Evolutionary conservation across 2,113 vertebrate genomes (phyloP).

Genomic region (Anoplopoma fimbria): DNA sequence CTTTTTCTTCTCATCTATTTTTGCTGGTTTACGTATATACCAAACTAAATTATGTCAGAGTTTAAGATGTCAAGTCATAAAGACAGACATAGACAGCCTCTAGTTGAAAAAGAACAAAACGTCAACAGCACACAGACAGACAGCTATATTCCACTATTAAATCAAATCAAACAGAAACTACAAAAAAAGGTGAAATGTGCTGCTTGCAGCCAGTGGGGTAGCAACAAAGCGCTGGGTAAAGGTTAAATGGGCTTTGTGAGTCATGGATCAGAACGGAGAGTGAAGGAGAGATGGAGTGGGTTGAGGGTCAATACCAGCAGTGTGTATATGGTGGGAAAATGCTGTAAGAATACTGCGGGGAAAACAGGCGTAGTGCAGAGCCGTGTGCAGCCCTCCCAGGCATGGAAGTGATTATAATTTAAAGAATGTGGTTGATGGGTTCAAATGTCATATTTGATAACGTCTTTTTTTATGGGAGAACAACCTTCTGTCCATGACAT

Average conservation of each 20-base stretch:
- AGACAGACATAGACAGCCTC: background rate
- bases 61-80: background rate
- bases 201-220: slow-evolving; percentile 38
- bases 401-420: slow-evolving; percentile 28
- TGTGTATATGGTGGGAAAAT: slow-evolving; percentile 64
- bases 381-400: background rate
- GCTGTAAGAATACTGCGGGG: slow-evolving; percentile 28
- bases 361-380: slow-evolving; percentile 13
- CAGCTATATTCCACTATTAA: background rate
- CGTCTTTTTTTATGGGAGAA: background rate
- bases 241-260: slow-evolving; percentile 78
- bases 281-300: slow-evolving; percentile 65
- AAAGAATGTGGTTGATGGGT: slow-evolving; percentile 6
- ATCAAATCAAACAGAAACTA: background rate
- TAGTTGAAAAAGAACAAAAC: background rate
- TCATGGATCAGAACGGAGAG: slow-evolving; percentile 64
- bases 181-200: background rate
- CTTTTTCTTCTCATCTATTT: background rate
- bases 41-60: background rate
- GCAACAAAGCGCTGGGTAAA: slow-evolving; percentile 49
- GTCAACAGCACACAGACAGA: slow-evolving; percentile 5
- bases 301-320: slow-evolving; percentile 67
- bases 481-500: background rate
- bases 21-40: background rate
- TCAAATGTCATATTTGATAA: slow-evolving; percentile 18